A percentile compares a stretch with the other conserved stretches of the same genome.
Evolutionary conservation across 2,113 vertebrate genomes (phyloP).

Genomic region (Isichthys henryi): DNA sequence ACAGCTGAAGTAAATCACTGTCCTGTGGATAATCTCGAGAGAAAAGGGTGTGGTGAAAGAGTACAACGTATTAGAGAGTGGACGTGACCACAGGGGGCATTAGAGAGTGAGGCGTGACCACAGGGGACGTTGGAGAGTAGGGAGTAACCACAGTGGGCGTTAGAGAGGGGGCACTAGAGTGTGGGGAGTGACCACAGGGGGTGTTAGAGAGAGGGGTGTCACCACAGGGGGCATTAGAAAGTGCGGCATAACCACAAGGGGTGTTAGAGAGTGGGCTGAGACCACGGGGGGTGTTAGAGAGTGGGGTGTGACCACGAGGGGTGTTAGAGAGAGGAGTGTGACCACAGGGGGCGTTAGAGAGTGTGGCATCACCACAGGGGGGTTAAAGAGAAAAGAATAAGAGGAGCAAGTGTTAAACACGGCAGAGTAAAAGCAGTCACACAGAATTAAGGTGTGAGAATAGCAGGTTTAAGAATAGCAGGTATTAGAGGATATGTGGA

Average conservation of each 20-base stretch:
- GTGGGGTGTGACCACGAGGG: too few relatives aligned
- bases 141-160: background rate
- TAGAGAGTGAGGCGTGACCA: background rate
- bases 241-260: too few relatives aligned
- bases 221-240: too few relatives aligned
- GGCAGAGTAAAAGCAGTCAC: background rate
- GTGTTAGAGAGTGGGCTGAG: background rate
- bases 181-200: too few relatives aligned
- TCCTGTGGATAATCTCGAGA: background rate
- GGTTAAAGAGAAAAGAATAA: background rate
- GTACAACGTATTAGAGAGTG: background rate
- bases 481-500: background rate
- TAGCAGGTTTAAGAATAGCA: background rate
- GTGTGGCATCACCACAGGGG: background rate
- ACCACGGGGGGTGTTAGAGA: background rate
- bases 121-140: background rate
- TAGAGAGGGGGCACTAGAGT: too few relatives aligned
- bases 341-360: background rate
- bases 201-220: too few relatives aligned
- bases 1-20: background rate
- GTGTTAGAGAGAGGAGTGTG: background rate
- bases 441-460: background rate
- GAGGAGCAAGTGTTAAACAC: background rate
- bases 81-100: background rate
- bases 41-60: background rate